A percentile compares a stretch with the other conserved stretches of the same genome.
Evolutionary conservation across 2,113 vertebrate genomes (phyloP).

Genomic region (Epinephelus lanceolatus): DNA sequence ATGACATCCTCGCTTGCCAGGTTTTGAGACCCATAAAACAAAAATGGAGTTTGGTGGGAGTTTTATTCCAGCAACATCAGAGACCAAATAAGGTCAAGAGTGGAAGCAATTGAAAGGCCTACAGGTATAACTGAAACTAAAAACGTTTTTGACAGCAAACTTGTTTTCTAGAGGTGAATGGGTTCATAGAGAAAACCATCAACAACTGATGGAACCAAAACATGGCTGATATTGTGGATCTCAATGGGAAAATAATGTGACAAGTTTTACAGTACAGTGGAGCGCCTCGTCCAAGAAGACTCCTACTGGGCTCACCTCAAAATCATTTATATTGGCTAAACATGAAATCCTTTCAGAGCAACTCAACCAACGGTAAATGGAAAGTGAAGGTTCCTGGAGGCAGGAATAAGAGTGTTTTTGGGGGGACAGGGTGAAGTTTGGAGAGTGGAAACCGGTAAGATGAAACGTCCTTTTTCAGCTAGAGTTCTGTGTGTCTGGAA

Average conservation of each 20-base stretch:
- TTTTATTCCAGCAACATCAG: conserved; percentile 51
- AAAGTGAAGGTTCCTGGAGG: conserved; percentile 69
- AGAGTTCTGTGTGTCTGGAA: not conserved
- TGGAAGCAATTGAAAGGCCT: conserved; percentile 1
- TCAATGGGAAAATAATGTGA: conserved; percentile 15
- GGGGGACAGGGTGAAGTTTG: conserved; percentile 5
- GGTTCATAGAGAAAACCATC: not conserved
- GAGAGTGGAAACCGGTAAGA: conserved; percentile 29
- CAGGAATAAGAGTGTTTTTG: conserved; percentile 28
- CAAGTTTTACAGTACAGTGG: conserved; percentile 48
- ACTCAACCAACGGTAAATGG: conserved; percentile 72
- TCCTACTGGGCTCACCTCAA: conserved; percentile 73
- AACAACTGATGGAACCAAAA: not conserved
- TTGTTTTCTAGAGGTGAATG: not conserved
- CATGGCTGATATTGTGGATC: not conserved
- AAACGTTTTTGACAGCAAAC: not conserved
- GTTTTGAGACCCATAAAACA: conserved; percentile 54
- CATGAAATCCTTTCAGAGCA: conserved; percentile 74
- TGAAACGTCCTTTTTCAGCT: not conserved
- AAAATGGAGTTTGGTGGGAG: conserved; percentile 6
- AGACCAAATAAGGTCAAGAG: conserved; percentile 49
- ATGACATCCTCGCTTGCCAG: conserved; percentile 10
- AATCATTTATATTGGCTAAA: conserved; percentile 74
- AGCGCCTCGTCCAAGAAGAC: conserved; percentile 38
- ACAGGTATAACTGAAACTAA: not conserved